phyloP scores from a whole-genome alignment of 2,113 vertebrate genomes.

The Actenoides lindsayi region DNA sequence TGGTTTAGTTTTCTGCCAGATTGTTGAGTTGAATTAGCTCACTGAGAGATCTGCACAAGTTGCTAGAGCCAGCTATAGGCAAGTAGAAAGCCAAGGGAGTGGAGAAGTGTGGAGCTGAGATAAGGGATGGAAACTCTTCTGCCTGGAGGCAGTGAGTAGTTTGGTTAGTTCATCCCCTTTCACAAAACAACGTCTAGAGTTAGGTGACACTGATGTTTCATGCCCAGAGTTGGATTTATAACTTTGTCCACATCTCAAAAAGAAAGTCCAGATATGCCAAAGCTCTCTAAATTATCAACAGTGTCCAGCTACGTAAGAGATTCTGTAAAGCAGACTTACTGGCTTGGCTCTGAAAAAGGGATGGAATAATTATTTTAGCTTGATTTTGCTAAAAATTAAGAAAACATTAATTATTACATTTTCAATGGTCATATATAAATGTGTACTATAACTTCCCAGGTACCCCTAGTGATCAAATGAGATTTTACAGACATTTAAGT shows the following conservation, averaged over 20 bases:
- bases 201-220: background rate
- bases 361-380: background rate
- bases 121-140: background rate
- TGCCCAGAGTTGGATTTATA: background rate
- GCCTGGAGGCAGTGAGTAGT: background rate
- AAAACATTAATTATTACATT: background rate
- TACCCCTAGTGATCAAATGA: background rate
- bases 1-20: background rate
- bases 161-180: background rate
- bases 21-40: background rate
- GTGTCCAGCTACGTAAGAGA: background rate
- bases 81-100: background rate
- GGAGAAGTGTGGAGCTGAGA: background rate
- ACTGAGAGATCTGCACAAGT: too few relatives aligned
- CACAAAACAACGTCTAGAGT: background rate
- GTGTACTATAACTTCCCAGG: background rate
- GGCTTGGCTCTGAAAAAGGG: background rate
- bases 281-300: background rate
- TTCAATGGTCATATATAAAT: background rate
- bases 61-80: too few relatives aligned
- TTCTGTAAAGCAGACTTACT: background rate
- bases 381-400: background rate
- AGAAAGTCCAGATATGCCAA: background rate
- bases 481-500: background rate
- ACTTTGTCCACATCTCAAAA: background rate